These are phyloP conservation scores for Athalia circularis DNA, from an alignment of 2,888 invertebrate genomes.

Conservation along the genomic window DNA sequence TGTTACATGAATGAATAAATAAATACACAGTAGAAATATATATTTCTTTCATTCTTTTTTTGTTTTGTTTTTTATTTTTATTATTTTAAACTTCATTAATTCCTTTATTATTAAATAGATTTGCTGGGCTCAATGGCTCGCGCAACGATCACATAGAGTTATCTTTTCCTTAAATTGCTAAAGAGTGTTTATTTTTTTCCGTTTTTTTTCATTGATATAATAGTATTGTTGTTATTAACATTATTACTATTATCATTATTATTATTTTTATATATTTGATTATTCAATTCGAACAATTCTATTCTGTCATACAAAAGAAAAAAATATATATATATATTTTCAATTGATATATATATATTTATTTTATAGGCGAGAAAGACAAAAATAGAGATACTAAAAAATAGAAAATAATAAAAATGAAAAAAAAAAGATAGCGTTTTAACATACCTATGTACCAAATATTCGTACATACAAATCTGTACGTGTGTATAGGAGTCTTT, in stretches of 20 bases:
- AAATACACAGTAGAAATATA: too few species aligned
- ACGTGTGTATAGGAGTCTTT: constrained; percentile 3
- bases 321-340: neutral
- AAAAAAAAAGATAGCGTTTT: neutral
- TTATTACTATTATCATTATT: neutral
- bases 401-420: neutral
- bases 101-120: constrained; percentile 45
- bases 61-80: too few species aligned
- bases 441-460: neutral
- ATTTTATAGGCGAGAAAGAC: neutral
- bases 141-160: constrained; percentile 45
- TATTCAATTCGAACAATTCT: constrained; percentile 24
- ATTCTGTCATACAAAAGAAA: constrained; percentile 21
- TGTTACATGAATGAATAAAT: too few species aligned
- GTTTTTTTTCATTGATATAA: neutral
- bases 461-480: constrained; percentile 15
- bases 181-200: neutral
- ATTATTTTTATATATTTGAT: neutral
- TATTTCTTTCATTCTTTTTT: too few species aligned
- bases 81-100: constrained; percentile 36
- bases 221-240: too few species aligned
- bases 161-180: constrained; percentile 29
- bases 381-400: neutral
- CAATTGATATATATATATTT: too few species aligned
- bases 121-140: constrained; percentile 24